Conservation (phyloP, 2,113 vertebrate species). For the Charina bottae region DNA sequence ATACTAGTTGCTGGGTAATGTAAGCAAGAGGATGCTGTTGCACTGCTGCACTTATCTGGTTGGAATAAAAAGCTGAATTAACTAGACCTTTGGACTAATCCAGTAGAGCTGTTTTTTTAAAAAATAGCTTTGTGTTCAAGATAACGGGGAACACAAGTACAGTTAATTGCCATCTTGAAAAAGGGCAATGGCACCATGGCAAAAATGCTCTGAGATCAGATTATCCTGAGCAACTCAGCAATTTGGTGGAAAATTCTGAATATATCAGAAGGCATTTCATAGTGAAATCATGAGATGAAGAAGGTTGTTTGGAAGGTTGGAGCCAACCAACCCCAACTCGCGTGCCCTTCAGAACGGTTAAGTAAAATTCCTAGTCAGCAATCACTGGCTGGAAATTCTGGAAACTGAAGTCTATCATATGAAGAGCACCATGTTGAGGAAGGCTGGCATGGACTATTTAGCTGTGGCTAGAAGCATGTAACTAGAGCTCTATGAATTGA, state of each 20-base stretch:
- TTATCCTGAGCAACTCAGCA: background rate
- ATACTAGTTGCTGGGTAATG: background rate
- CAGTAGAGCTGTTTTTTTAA: background rate
- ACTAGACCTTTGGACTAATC: background rate
- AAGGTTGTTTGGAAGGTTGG: background rate
- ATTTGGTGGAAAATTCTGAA: background rate
- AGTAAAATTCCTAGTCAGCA: background rate
- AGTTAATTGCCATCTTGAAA: background rate
- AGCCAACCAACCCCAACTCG: background rate
- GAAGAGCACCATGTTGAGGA: background rate
- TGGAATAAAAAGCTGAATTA: background rate
- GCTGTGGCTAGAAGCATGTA: background rate
- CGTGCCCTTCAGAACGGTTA: background rate
- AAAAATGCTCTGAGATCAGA: background rate
- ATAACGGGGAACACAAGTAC: background rate
- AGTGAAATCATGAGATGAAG: background rate
- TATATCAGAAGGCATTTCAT: background rate
- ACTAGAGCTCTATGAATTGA: background rate
- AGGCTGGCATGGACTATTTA: background rate
- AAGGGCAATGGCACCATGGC: background rate
- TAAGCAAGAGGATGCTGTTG: background rate
- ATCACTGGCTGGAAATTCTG: background rate
- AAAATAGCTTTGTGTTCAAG: background rate
- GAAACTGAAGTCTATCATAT: background rate
- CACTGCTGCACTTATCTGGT: background rate